Base-by-base conservation (phyloP, 2,888 invertebrate genomes). In the Athalia circularis region DNA sequence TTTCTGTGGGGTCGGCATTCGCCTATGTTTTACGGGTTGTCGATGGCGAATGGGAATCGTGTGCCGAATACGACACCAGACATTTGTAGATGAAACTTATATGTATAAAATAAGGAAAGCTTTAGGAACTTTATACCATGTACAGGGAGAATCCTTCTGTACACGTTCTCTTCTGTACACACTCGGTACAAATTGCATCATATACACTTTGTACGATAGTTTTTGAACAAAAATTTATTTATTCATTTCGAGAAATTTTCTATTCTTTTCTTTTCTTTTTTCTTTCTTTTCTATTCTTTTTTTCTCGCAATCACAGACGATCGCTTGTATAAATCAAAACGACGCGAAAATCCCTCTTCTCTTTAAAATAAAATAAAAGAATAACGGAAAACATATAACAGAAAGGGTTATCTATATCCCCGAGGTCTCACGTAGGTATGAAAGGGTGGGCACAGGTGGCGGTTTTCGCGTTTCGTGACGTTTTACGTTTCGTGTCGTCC, bases 21-120 rank as follows among this genome's bases (percentile, higher is more conserved):
- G 76, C 29, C 78, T 78, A 74, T 74, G 78, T 78, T 62, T 78
- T 64, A 70, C 78, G 78, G 74, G 70, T 78, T 78, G 78, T 78
- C 78, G 78, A 78, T 78, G 70, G 78, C 64, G 59, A 72, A 78
- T 78, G 78, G 72, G 78, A 78, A 78, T 78, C 78, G 78, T 78
- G 78, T 70, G 72, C 72, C 78, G 78, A 78, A 78, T 78, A 47
- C 78, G 68, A 61, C 43, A 11, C 50, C 62, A 9, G 9, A 78
- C 78, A 52, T 61, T 50, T 68, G 43, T 68, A n/a, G 43, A 65
- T 7, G 9, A 45, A 47, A 57, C 7, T 9, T 45, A 48, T 52
- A n/a, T n/a, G n/a, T n/a, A 57, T 65, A 11, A 6, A 15, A 52
- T 54, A 13, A 15, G n/a, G 15, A 68, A 45, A 50, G 29, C 29